A percentile compares a stretch with the other conserved stretches of the same genome.
These are phyloP conservation scores for Amazona guildingii DNA, from an alignment of 2,113 vertebrate genomes.

Conservation along the genomic window DNA sequence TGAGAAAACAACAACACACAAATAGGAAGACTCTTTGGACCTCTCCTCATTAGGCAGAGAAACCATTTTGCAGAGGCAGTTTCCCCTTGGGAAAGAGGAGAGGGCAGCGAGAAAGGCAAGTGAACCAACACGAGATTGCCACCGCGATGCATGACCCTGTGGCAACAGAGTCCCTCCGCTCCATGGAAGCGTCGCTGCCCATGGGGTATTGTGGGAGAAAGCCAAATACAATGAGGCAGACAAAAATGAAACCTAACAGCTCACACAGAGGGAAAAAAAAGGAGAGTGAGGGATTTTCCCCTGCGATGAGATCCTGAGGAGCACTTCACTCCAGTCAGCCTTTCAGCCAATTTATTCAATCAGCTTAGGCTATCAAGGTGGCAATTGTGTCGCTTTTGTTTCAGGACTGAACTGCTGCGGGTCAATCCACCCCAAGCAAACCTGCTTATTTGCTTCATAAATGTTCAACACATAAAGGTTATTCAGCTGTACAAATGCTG, in stretches of 20 bases:
- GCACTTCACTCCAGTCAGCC: not conserved
- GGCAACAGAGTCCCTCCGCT: not conserved
- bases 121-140: constrained; percentile 29
- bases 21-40: constrained; percentile 23
- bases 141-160: not conserved
- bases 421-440: constrained; percentile 43
- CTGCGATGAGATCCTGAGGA: not conserved
- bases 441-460: constrained; percentile 34
- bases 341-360: constrained; percentile 67
- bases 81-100: constrained; percentile 44
- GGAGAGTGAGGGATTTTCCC: not conserved
- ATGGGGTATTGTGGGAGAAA: constrained; percentile 18
- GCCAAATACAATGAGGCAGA: constrained; percentile 39
- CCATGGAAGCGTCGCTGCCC: not conserved
- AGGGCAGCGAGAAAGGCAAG: constrained; percentile 29
- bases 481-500: constrained; percentile 39
- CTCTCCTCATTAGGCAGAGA: constrained; percentile 54
- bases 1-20: constrained; percentile 57
- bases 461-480: constrained; percentile 24
- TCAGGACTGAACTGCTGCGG: not conserved
- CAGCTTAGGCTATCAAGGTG: constrained; percentile 47
- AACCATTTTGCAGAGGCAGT: constrained; percentile 12
- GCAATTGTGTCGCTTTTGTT: not conserved
- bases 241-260: constrained; percentile 28
- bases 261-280: not conserved